Conservation (phyloP, 2,888 invertebrate genomes). For the Metallyticus violacea region DNA sequence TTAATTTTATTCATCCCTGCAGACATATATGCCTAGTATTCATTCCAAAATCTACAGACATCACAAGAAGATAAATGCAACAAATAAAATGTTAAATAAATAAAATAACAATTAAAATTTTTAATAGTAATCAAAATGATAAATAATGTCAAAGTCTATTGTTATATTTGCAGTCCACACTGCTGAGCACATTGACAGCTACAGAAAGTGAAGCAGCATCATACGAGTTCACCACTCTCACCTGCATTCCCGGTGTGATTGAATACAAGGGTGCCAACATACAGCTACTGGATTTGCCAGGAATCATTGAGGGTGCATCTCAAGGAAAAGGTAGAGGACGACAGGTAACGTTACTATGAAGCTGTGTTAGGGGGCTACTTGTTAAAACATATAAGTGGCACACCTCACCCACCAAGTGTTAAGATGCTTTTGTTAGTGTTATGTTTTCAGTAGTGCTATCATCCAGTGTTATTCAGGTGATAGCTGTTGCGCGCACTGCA, state of each 20-base stretch:
- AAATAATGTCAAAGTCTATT: not conserved
- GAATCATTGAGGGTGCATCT: constrained; percentile 99
- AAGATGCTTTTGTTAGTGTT: not conserved
- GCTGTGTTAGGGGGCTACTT: too few species aligned
- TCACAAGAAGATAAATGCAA: too few species aligned
- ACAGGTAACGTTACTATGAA: constrained; percentile 64
- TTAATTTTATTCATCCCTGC: too few species aligned
- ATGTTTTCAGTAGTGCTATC: constrained; percentile 1
- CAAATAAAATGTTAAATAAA: too few species aligned
- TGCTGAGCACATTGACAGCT: constrained; percentile 90
- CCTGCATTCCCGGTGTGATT: constrained; percentile 98
- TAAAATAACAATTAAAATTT: too few species aligned
- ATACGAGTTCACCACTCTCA: constrained; percentile 98
- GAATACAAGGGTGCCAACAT: constrained; percentile 98
- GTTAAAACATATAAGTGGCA: too few species aligned
- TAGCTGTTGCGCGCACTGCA: constrained; percentile 97
- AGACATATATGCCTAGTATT: too few species aligned
- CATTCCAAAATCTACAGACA: too few species aligned
- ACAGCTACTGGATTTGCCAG: constrained; percentile 95
- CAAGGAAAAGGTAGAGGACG: constrained; percentile 90
- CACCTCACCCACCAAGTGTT: too few species aligned
- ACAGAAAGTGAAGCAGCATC: constrained; percentile 96
- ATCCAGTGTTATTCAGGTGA: constrained; percentile 58
- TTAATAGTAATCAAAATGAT: too few species aligned
- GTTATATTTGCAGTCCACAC: constrained; percentile 70